Evolutionary conservation across 2,797 vertebrate species (phyloP).

Genomic region (Sebastes miniatus): DNA sequence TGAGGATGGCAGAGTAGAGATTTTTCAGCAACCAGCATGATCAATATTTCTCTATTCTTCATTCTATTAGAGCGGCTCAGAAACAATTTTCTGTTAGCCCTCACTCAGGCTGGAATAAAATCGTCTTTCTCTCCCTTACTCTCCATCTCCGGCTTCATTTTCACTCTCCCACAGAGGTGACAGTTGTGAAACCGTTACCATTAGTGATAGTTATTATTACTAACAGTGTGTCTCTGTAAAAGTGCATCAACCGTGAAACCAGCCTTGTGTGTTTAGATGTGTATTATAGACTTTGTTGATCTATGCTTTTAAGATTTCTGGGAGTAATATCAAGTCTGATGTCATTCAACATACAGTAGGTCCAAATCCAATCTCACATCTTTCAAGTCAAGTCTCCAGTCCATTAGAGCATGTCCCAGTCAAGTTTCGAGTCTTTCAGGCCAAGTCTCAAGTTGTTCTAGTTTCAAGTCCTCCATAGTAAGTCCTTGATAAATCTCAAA

Average conservation of each 20-base stretch:
- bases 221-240: background rate
- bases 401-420: background rate
- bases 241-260: background rate
- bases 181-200: background rate
- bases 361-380: background rate
- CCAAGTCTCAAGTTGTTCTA: background rate
- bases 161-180: conserved; percentile 4
- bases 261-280: background rate
- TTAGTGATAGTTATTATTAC: conserved; percentile 12
- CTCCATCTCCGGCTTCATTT: conserved; percentile 16
- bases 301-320: background rate
- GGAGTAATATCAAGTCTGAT: background rate
- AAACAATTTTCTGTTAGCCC: conserved; percentile 61
- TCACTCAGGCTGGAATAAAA: conserved; percentile 54
- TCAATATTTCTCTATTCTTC: conserved; percentile 71
- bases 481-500: too few species aligned
- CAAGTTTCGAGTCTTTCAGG: background rate
- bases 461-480: background rate
- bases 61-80: conserved; percentile 60
- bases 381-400: background rate
- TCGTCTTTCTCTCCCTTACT: conserved; percentile 5
- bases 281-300: background rate
- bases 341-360: background rate
- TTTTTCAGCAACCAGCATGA: conserved; percentile 52
- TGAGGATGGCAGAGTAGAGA: conserved; percentile 37